phyloP scores from a whole-genome alignment of 2,113 vertebrate genomes.

The Acrocephalus arundinaceus region DNA sequence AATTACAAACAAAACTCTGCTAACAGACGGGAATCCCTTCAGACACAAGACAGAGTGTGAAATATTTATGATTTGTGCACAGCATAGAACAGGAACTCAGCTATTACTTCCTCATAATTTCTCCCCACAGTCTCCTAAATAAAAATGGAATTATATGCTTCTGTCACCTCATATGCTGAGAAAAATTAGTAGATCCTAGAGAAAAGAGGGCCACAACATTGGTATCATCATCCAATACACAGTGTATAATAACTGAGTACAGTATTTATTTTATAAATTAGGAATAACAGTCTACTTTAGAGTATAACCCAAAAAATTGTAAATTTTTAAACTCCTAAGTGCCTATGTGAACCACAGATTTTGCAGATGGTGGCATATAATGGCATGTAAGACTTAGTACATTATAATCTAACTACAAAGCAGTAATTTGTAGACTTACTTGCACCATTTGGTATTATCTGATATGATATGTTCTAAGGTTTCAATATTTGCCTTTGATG shows the following conservation, averaged over 20 bases:
- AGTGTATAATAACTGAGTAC: not conserved
- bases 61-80: conserved; percentile 33
- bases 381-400: not conserved
- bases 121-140: conserved; percentile 24
- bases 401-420: not conserved
- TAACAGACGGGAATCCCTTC: not conserved
- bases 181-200: conserved; percentile 10
- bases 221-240: not conserved
- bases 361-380: not conserved
- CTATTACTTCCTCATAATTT: not conserved
- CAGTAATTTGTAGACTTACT: not conserved
- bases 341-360: not conserved
- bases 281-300: not conserved
- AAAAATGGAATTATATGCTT: conserved; percentile 29
- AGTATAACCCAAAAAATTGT: not conserved
- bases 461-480: not conserved
- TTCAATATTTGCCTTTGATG: not conserved
- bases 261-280: not conserved
- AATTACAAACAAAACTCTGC: conserved; percentile 33
- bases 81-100: not conserved
- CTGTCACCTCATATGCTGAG: not conserved
- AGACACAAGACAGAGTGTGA: conserved; percentile 13
- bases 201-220: not conserved
- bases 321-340: not conserved
- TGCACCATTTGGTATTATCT: not conserved